Evolutionary conservation across 1,140 invertebrate species (phyloP).

Genomic region (Scaptodrosophila lebanonensis): DNA sequence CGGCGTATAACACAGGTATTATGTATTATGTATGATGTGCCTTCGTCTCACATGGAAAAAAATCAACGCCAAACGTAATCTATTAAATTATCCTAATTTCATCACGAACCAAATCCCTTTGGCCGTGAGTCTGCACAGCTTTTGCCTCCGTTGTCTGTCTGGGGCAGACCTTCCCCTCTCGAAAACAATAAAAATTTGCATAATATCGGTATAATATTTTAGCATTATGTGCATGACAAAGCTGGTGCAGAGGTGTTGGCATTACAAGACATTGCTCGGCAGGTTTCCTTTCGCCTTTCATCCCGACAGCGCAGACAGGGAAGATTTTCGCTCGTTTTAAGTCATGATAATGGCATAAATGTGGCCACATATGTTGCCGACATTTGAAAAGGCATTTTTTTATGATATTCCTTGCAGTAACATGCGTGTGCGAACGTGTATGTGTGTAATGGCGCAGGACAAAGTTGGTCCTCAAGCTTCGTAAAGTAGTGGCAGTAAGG

Average conservation of each 20-base stretch:
- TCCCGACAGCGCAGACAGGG: conserved; percentile 1
- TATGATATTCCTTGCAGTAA: not conserved
- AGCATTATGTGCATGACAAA: conserved; percentile 65
- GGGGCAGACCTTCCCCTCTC: conserved; percentile 22
- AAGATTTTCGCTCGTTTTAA: not conserved
- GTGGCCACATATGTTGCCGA: conserved; percentile 53
- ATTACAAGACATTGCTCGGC: conserved; percentile 35
- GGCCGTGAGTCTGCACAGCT: conserved; percentile 32
- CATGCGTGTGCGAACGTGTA: not conserved
- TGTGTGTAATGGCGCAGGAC: conserved; percentile 24
- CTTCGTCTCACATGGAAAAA: conserved; percentile 42
- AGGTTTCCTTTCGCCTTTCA: conserved; percentile 8
- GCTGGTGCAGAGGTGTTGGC: conserved; percentile 59
- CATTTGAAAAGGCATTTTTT: conserved; percentile 19
- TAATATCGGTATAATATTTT: conserved; percentile 76
- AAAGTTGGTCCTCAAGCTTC: too few relatives aligned
- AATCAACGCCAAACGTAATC: conserved; percentile 70
- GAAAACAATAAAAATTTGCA: conserved; percentile 75
- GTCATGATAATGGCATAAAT: conserved; percentile 26
- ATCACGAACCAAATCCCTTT: conserved; percentile 75
- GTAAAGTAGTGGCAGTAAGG: too few relatives aligned
- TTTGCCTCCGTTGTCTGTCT: conserved; percentile 7
- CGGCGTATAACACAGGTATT: conserved; percentile 69
- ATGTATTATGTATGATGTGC: conserved; percentile 61
- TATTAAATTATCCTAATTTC: conserved; percentile 76